Base-by-base conservation (phyloP, 2,888 invertebrate genomes). In the Rhingia rostrata region DNA sequence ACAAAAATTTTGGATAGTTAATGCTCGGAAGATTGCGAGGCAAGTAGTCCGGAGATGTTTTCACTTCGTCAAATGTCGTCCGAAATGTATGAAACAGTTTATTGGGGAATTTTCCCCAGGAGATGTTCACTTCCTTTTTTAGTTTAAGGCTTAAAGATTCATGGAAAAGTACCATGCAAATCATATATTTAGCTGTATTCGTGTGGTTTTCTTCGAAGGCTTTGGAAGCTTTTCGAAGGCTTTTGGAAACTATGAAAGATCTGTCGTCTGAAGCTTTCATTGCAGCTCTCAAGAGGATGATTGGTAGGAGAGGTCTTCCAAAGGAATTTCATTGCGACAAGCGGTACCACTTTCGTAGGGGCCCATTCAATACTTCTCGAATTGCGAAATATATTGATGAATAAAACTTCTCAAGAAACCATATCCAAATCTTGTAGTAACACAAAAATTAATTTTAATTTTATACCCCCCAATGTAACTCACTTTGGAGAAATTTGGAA, bases 91-190 rank as follows among this genome's bases (percentile, higher is more conserved):
- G 6, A 2, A 49, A 10, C 41, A 70, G 35, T n/a, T 51, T 73
- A 2, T 69, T 67, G 74, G 80, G 67, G 12, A 14, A 80, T 61
- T 35, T 80, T 12, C 61, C 49, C 2, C 61, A n/a, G 10, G 14
- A 35, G 2, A 33, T 67, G 51, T 22, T 64, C 0, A 53, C 41
- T 5, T 5, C 49, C 7, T 22, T 64, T 72, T 3, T 7, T 63
- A 6, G 12, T 3, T 0, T 53, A 9, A n/a, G 33, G n/a, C 7
- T 12, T 9, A 5, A 35, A 33, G 6, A 5, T 54, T 4, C 32
- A 61, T n/a, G 47, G 69, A 0, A 35, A 49, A 12, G 10, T 10
- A 3, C 49, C 49, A 73, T 63, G n/a, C n/a, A n/a, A n/a, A n/a
- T n/a, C n/a, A n/a, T n/a, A n/a, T n/a, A n/a, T n/a, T n/a, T n/a